Evolutionary conservation across 2,797 vertebrate genomes (phyloP).

Genomic region (Tympanoctomys barrerae): DNA sequence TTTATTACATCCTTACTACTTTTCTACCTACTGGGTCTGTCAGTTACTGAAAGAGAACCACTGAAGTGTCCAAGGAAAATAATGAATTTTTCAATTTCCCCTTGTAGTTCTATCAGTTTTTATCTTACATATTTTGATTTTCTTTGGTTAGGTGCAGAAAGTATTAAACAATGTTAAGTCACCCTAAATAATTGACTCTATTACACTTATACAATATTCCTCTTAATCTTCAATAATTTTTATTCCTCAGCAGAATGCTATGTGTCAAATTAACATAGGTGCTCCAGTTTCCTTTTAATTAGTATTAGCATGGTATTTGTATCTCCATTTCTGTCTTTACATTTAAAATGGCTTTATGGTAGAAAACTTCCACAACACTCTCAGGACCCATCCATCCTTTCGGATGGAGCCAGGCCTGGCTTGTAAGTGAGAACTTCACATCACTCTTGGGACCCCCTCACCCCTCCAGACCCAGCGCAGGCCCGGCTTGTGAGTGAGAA

Average conservation of each 20-base stretch:
- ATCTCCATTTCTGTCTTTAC: conserved; percentile 41
- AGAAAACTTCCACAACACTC: too few species aligned
- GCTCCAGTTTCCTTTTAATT: conserved; percentile 31
- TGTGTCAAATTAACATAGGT: conserved; percentile 22
- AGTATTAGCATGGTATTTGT: background rate
- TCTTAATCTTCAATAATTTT: conserved; percentile 28
- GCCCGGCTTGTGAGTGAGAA: too few species aligned
- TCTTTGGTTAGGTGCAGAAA: conserved; percentile 27
- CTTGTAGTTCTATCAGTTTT: conserved; percentile 17
- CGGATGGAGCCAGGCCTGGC: too few species aligned
- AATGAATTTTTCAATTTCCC: conserved; percentile 43
- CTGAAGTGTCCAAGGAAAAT: conserved; percentile 52
- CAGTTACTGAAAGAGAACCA: conserved; percentile 52
- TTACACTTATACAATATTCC: conserved; percentile 16
- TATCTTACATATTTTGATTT: conserved; percentile 29
- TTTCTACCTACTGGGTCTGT: conserved; percentile 41
- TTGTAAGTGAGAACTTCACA: too few species aligned
- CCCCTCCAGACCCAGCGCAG: too few species aligned
- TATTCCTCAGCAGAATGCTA: background rate
- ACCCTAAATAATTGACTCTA: conserved; percentile 12
- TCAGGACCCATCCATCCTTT: too few species aligned
- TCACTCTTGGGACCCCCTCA: too few species aligned
- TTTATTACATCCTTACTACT: conserved; percentile 57
- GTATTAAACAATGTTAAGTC: conserved; percentile 31
- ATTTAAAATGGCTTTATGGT: background rate